These are phyloP conservation scores for Amia ocellicauda DNA, from an alignment of 2,113 vertebrate species.

Conservation along the genomic window DNA sequence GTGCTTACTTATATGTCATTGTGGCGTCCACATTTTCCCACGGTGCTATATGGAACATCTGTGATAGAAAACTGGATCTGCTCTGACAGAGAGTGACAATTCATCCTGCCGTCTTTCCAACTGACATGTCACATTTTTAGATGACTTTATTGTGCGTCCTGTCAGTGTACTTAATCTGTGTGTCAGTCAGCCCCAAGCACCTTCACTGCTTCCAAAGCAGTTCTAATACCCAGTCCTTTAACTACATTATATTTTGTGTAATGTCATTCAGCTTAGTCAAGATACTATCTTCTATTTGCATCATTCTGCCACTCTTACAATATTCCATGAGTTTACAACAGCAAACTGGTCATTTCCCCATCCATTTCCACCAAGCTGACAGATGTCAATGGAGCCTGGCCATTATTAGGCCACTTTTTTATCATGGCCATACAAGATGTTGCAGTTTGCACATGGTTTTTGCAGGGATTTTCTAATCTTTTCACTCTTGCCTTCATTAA, in stretches of 20 bases:
- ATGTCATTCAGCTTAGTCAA: conserved; percentile 45
- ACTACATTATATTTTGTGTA: conserved; percentile 58
- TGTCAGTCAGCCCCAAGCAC: conserved; percentile 71
- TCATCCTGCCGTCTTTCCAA: conserved; percentile 74
- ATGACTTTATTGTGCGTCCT: conserved; percentile 85
- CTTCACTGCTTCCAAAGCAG: conserved; percentile 59
- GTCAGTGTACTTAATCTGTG: conserved; percentile 85
- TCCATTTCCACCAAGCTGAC: conserved; percentile 10
- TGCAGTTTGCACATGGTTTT: neutral
- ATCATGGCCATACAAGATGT: conserved; percentile 19
- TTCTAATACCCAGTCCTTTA: conserved; percentile 73
- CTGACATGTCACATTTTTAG: conserved; percentile 83
- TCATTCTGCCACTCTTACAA: conserved; percentile 21
- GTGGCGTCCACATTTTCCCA: conserved; percentile 18
- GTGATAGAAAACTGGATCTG: conserved; percentile 76
- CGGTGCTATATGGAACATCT: conserved; percentile 61
- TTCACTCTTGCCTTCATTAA: neutral
- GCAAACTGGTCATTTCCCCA: conserved; percentile 6
- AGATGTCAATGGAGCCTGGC: conserved; percentile 14
- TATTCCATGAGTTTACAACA: neutral
- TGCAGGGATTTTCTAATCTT: no score
- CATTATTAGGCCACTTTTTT: conserved; percentile 8
- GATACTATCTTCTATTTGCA: conserved; percentile 50
- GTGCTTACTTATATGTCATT: conserved; percentile 1
- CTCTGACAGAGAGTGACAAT: conserved; percentile 83